A percentile compares a stretch with the other conserved stretches of the same genome.
Conservation (phyloP, 30 jellyfish, hydroid and myxozoan species). For the Hydractinia symbiolongicarpus region DNA sequence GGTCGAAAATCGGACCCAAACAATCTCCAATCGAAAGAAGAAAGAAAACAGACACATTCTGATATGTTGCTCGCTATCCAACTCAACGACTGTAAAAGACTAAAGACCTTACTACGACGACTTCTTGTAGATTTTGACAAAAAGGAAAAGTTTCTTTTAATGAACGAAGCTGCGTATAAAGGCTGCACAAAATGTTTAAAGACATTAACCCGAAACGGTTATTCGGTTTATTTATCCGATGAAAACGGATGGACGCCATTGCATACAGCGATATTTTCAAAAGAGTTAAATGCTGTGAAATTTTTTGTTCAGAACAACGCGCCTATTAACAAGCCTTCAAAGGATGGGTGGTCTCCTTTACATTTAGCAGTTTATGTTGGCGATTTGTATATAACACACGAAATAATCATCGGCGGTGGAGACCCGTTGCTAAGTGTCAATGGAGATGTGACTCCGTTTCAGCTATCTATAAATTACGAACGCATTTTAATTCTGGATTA, state of each 20-base stretch:
- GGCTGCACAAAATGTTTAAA: constrained; percentile 3
- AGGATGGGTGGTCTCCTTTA: constrained; percentile 22
- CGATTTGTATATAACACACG: not conserved
- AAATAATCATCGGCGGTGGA: not conserved
- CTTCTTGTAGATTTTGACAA: not conserved
- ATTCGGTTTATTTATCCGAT: not conserved
- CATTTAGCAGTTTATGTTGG: constrained; percentile 14
- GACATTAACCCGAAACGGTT: not conserved
- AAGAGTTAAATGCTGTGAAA: not conserved
- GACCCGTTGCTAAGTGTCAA: constrained; percentile 7
- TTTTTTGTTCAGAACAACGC: not conserved
- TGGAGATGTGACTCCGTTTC: constrained; percentile 19
- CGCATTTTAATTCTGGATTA: not conserved
- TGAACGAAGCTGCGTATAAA: not conserved
- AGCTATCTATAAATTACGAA: constrained; percentile 11
- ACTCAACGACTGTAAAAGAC: not conserved
- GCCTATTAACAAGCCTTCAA: not conserved
- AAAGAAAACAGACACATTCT: not conserved
- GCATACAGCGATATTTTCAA: constrained; percentile 5
- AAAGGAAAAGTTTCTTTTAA: not conserved
- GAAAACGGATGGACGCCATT: constrained; percentile 4
- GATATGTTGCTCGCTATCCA: constrained; percentile 1
- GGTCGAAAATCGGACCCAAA: not conserved
- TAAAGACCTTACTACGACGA: not conserved
- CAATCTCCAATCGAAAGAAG: not conserved